Percentiles rank a stretch among this genome's conserved stretches.
phyloP scores from a whole-genome alignment of 30 jellyfish, hydroid and myxozoan species.

The Catostylus mosaicus region DNA sequence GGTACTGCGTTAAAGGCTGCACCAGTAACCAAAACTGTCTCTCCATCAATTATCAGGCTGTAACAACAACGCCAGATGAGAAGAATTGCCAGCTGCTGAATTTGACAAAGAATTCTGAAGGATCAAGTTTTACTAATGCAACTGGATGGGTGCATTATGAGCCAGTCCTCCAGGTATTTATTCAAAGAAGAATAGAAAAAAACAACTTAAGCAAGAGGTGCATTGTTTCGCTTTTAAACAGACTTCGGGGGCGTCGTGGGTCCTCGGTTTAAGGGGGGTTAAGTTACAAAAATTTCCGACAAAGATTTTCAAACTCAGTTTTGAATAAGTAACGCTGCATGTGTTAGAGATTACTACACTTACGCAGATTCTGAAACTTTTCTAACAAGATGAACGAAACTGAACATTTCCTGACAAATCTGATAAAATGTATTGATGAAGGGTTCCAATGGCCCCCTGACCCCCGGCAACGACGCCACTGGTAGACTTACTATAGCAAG shows the following conservation, averaged over 20 bases:
- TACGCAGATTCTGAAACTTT: too few species aligned
- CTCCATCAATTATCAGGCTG: constrained; percentile 29
- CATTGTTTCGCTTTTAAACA: neutral
- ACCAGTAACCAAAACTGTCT: neutral
- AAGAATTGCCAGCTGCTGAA: constrained; percentile 39
- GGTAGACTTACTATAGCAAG: too few species aligned
- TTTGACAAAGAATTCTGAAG: neutral
- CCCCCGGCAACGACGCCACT: too few species aligned
- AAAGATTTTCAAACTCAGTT: too few species aligned
- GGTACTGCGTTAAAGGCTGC: constrained; percentile 30
- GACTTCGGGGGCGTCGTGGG: neutral
- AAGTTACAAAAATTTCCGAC: too few species aligned
- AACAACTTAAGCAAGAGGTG: neutral
- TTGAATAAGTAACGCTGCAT: too few species aligned
- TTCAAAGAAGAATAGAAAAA: neutral
- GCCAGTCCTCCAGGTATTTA: constrained; percentile 22
- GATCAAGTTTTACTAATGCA: neutral
- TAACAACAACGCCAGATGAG: neutral
- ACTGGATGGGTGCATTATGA: constrained; percentile 52
- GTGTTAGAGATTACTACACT: too few species aligned
- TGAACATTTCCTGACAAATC: too few species aligned
- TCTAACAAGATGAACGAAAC: too few species aligned
- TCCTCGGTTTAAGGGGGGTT: too few species aligned
- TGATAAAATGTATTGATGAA: too few species aligned
- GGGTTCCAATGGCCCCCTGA: too few species aligned